Conservation (phyloP, 2,797 vertebrate species). For the Sternarchorhynchus goeldii region DNA sequence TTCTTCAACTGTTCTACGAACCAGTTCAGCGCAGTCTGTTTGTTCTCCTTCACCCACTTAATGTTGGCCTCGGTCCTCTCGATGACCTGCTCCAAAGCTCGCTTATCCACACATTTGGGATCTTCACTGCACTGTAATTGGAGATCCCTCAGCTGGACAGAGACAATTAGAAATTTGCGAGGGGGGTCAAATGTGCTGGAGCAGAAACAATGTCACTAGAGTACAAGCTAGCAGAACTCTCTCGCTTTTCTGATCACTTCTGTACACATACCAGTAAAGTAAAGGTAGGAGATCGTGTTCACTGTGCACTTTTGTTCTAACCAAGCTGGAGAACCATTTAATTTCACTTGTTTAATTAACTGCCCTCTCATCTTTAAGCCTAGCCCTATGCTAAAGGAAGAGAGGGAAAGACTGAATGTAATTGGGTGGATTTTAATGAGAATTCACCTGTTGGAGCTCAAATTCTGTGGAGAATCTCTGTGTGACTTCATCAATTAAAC, state of each 20-base stretch:
- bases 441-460: conserved; percentile 86
- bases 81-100: conserved; percentile 77
- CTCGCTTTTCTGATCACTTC: background rate
- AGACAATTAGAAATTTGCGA: conserved; percentile 43
- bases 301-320: too few relatives aligned
- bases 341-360: too few relatives aligned
- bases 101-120: conserved; percentile 63
- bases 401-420: background rate
- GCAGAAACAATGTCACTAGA: conserved; percentile 8
- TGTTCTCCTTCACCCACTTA: conserved; percentile 85
- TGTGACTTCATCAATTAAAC: conserved; percentile 75
- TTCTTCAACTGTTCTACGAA: conserved; percentile 64
- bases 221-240: background rate
- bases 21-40: conserved; percentile 71
- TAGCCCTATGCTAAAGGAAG: background rate
- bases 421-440: background rate
- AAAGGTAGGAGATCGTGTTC: too few relatives aligned
- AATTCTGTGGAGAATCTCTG: conserved; percentile 79
- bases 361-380: background rate
- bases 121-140: conserved; percentile 57
- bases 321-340: too few relatives aligned
- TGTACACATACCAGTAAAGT: too few relatives aligned
- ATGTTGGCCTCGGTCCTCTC: conserved; percentile 87
- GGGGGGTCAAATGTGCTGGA: conserved; percentile 11
- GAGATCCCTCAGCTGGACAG: conserved; percentile 78